phyloP scores from a whole-genome alignment of 2,888 invertebrate genomes.

The Plutella xylostella region DNA sequence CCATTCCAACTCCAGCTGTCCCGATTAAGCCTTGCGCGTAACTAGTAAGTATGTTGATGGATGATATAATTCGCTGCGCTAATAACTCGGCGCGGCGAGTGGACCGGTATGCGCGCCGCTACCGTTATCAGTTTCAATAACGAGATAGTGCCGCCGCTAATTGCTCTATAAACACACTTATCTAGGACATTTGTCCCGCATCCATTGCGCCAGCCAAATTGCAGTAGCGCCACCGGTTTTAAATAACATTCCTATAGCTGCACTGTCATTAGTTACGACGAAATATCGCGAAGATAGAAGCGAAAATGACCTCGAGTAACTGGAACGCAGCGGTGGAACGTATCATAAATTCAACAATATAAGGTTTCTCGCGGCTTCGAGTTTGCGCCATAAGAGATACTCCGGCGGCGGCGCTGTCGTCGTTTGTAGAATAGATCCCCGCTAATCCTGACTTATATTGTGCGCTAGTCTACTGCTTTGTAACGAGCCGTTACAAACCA shows the following conservation, averaged over 20 bases:
- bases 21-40: too few relatives aligned
- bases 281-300: conserved; percentile 43
- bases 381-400: neutral
- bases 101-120: conserved; percentile 20
- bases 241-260: neutral
- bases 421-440: too few relatives aligned
- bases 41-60: neutral
- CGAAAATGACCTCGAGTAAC: conserved; percentile 46
- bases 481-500: too few relatives aligned
- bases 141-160: too few relatives aligned
- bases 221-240: neutral
- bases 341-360: conserved; percentile 63
- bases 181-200: conserved; percentile 25
- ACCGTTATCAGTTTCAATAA: conserved; percentile 45
- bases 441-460: too few relatives aligned
- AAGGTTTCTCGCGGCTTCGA: conserved; percentile 39
- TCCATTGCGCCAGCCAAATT: neutral
- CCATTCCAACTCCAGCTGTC: too few relatives aligned
- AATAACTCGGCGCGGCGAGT: neutral
- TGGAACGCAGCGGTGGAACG: conserved; percentile 42
- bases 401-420: neutral
- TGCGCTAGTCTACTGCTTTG: too few relatives aligned
- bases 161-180: conserved; percentile 57
- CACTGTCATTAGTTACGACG: conserved; percentile 45
- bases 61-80: neutral